Conservation (phyloP, 2,888 invertebrate species). For the Apomyelois bistriatella region DNA sequence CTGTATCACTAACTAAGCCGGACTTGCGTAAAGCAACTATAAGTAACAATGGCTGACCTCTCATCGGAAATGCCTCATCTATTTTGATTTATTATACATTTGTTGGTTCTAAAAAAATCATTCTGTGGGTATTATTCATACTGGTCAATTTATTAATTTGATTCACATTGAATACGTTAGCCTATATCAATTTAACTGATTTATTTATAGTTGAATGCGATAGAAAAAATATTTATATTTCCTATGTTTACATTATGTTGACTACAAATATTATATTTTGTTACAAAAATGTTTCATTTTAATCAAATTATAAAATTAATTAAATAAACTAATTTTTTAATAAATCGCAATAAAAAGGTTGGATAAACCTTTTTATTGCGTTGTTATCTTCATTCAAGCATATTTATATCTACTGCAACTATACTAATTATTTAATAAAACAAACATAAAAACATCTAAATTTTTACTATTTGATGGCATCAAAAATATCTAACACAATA, state of each 20-base stretch:
- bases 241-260: not conserved
- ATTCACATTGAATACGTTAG: constrained; percentile 1
- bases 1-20: constrained; percentile 30
- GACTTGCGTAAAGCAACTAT: constrained; percentile 46
- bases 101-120: constrained; percentile 21
- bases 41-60: constrained; percentile 56
- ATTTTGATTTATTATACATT: constrained; percentile 39
- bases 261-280: not conserved
- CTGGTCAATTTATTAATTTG: constrained; percentile 13
- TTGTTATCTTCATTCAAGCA: too few relatives aligned
- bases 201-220: constrained; percentile 1
- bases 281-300: too few relatives aligned
- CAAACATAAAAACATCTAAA: too few relatives aligned
- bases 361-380: too few relatives aligned
- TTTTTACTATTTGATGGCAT: too few relatives aligned
- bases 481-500: too few relatives aligned
- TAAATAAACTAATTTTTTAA: too few relatives aligned
- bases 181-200: constrained; percentile 3
- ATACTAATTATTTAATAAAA: too few relatives aligned
- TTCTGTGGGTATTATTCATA: constrained; percentile 6
- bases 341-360: too few relatives aligned
- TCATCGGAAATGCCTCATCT: constrained; percentile 35
- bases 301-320: too few relatives aligned
- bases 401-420: too few relatives aligned
- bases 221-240: not conserved